Percentiles rank a stretch among this genome's conserved stretches.
Conservation (phyloP, 2,888 invertebrate genomes). For the Ischnus inquisitorius region DNA sequence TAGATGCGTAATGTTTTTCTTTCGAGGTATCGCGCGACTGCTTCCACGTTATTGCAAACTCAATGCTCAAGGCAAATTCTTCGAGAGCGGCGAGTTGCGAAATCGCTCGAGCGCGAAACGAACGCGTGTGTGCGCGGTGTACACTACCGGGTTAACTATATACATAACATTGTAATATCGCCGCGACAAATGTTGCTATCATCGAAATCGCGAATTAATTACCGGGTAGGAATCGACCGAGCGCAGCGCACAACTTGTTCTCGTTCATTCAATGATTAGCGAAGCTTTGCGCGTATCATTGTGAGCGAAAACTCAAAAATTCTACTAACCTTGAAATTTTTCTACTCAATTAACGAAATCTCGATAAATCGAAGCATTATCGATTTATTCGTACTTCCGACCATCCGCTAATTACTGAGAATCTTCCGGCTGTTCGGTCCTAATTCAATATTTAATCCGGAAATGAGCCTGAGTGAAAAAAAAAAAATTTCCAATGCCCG, state of each 20-base stretch:
- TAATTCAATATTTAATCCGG: too few relatives aligned
- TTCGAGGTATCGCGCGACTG: constrained; percentile 3
- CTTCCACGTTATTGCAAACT: constrained; percentile 22
- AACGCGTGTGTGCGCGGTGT: neutral
- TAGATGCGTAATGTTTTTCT: constrained; percentile 9
- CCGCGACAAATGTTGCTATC: neutral
- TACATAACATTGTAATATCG: neutral
- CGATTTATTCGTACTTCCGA: too few relatives aligned
- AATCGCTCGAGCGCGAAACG: neutral
- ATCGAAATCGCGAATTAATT: neutral
- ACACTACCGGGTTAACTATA: constrained; percentile 22
- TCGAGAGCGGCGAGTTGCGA: neutral
- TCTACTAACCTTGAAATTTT: neutral
- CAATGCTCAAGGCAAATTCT: constrained; percentile 11
- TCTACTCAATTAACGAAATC: neutral
- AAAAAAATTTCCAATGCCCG: too few relatives aligned
- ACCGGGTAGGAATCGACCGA: neutral
- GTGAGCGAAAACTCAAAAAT: neutral
- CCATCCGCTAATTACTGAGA: too few relatives aligned
- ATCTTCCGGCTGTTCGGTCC: too few relatives aligned
- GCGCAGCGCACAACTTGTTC: neutral
- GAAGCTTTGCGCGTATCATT: neutral
- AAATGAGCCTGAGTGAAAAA: too few relatives aligned
- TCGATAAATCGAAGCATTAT: too few relatives aligned
- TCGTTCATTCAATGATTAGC: neutral